These are phyloP conservation scores for Dasypolia templi DNA, from an alignment of 2,888 invertebrate genomes.

Conservation along the genomic window DNA sequence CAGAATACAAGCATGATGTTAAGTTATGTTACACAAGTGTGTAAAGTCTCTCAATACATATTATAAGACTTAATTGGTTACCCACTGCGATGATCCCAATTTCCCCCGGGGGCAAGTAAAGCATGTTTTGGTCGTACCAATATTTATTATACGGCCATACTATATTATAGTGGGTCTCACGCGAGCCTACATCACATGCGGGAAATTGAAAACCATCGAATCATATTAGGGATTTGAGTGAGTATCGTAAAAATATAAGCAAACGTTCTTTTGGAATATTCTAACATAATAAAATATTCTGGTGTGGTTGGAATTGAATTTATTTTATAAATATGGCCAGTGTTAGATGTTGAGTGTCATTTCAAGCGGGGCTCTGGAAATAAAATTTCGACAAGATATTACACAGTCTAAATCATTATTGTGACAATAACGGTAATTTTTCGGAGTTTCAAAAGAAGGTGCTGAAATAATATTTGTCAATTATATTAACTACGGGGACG, in stretches of 20 bases:
- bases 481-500: no score
- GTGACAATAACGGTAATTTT: neutral
- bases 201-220: constrained; percentile 86
- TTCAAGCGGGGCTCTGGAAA: neutral
- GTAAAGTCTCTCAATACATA: constrained; percentile 23
- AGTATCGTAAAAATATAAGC: constrained; percentile 82
- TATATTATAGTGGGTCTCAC: constrained; percentile 52
- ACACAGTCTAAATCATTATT: neutral
- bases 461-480: no score
- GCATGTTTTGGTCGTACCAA: constrained; percentile 58
- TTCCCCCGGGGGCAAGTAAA: constrained; percentile 56
- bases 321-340: constrained; percentile 72
- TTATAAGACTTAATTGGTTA: constrained; percentile 57
- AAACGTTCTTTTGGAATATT: constrained; percentile 71
- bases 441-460: neutral
- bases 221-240: constrained; percentile 79
- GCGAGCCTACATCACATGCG: constrained; percentile 63
- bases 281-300: constrained; percentile 79
- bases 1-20: neutral
- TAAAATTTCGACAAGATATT: neutral
- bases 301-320: constrained; percentile 75
- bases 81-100: constrained; percentile 59
- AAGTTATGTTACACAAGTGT: neutral
- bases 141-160: constrained; percentile 62
- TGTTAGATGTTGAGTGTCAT: constrained; percentile 32